Percentiles rank a stretch among this genome's conserved stretches.
phyloP scores from a whole-genome alignment of 1,140 invertebrate genomes.

The Aphidius gifuensis region DNA sequence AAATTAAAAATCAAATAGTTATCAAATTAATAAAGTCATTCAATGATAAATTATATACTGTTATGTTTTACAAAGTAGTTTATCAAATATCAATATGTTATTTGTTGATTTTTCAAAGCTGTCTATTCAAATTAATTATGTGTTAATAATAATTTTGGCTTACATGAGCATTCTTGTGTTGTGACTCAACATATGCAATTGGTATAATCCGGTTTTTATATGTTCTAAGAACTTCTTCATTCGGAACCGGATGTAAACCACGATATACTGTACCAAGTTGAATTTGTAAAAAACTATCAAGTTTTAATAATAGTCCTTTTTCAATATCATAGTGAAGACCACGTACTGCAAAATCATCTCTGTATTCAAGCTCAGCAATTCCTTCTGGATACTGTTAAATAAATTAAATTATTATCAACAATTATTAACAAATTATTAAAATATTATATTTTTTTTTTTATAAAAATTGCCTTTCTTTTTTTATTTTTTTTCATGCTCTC shows the following conservation, averaged over 20 bases:
- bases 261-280: slow-evolving; percentile 93
- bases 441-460: not conserved
- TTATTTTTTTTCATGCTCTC: not conserved
- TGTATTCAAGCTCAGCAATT: slow-evolving; percentile 79
- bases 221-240: slow-evolving; percentile 80
- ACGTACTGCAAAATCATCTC: slow-evolving; percentile 85
- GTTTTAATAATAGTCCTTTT: slow-evolving; percentile 90
- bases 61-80: too few relatives aligned
- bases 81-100: too few relatives aligned
- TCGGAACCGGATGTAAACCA: slow-evolving; percentile 74
- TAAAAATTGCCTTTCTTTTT: not conserved
- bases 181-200: slow-evolving; percentile 75
- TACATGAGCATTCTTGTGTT: slow-evolving; percentile 54
- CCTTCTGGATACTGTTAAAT: slow-evolving; percentile 82
- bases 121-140: too few relatives aligned
- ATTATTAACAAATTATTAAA: slow-evolving; percentile 9
- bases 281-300: slow-evolving; percentile 95
- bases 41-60: too few relatives aligned
- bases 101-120: too few relatives aligned
- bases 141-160: too few relatives aligned
- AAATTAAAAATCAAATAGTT: too few relatives aligned
- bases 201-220: slow-evolving; percentile 86
- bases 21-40: too few relatives aligned
- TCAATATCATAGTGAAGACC: slow-evolving; percentile 96
- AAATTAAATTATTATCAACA: slow-evolving; percentile 27